Evolutionary conservation across 2,888 invertebrate genomes (phyloP), one percentile per base, ranked within the genome.

Genomic region (Xestia xanthographa): DNA sequence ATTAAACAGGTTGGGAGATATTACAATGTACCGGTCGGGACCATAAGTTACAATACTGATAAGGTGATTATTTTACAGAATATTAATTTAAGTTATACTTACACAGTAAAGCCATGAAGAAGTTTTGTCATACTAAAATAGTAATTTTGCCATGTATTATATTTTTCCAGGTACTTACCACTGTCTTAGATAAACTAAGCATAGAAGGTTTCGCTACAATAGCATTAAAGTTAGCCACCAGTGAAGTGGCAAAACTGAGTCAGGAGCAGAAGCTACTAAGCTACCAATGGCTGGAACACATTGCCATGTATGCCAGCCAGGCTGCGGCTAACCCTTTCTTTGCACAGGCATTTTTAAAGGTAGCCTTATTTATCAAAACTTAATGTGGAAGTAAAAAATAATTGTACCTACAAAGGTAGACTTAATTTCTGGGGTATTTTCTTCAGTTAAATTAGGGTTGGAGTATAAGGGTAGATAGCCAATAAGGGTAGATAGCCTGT

Each of bases 251-350:
- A 1, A 87, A 92, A 20, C 91, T 95, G 85, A 97, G 92, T 75
- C 92, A 94, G 62, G 95, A 97, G 80, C 95, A 96, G 78, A 88
- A 84, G 75, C 90, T 96, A 6, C 92, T 96, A 41, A 93, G 96
- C 41, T 97, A 97, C 79, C 98, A 98, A 86, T 98, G 98, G 98
- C 92, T 98, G 50, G 98, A 98, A 90, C 97, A 97, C 89, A 95
- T 97, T 8, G 96, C 97, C 3, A 93, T 97, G 91, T 97, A 96
- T 90, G 93, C 95, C 5, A 96, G 97, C 88, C 97, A 97, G 88
- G 97, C 96, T 14, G 94, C 94, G 3, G 82, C 79, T 20, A 95
- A 94, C 84, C 90, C 96, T 48, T 75, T 86, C 0, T 97, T 97
- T 88, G 94, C 95, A 1, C 97, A 94, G 88, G 93, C 89, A 80